Base-by-base conservation (phyloP, 2,113 vertebrate genomes). In the Aptenodytes patagonicus region DNA sequence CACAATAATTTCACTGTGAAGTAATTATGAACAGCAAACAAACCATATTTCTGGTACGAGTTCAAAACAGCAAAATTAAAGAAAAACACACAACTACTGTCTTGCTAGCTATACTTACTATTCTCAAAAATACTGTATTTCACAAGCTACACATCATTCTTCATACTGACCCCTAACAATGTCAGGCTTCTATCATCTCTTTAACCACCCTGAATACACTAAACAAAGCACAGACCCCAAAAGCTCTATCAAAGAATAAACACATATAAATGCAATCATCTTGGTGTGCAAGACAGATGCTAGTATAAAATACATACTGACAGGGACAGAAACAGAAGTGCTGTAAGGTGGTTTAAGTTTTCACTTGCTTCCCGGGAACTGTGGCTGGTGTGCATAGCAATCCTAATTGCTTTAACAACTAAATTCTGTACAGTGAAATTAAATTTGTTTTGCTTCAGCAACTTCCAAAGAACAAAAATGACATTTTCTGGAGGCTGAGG, bases 391-490 rank as follows among this genome's bases (percentile, higher is more conserved):
- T 71, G 61, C 87, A 68, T 10, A 81, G 55, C 91, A 95, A 94
- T 60, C 22, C 42, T 64, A 95, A 95, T 62, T 89, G 55, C 86
- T 94, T 93, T 87, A 91, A 62, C 83, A 96, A 91, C 34, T 51
- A 22, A 68, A 93, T 71, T 95, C 81, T 79, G 52, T 66, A 83
- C 36, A 80, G 71, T 71, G 94, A 96, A 87, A 89, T 91, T 81
- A 75, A 78, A 93, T 84, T 78, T 94, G 72, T 75, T 89, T 93
- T 96, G 86, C 83, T 96, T 83, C 93, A 91, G 72, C 47, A 71
- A 87, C 55, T 94, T 96, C 42, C 83, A 93, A 91, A 94, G 87
- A 91, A 25, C 13, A 95, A 94, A 97, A 96, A 55, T 36, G 51
- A 84, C 87, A 82, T 93, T 84, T 94, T 96, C 80, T 95, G 44